Percentiles rank a stretch among this genome's conserved stretches.
phyloP scores from a whole-genome alignment of 2,888 invertebrate species.

The Tenodera sinensis region DNA sequence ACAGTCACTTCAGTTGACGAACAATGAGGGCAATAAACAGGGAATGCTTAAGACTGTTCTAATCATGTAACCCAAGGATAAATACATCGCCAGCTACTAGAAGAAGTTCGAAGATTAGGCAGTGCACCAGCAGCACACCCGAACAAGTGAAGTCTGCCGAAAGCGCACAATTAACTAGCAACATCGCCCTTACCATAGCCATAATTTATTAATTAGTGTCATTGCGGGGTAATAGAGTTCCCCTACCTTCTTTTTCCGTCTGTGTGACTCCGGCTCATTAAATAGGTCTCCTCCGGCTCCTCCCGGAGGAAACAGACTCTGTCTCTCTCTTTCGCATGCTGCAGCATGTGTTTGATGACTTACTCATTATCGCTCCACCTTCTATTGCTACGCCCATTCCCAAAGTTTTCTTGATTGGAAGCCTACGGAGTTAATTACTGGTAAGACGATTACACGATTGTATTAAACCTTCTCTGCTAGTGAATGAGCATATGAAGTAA shows the following conservation, averaged over 20 bases:
- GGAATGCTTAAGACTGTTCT: too few relatives aligned
- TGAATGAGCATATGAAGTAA: too few relatives aligned
- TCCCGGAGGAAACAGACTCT: background rate
- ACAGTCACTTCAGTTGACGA: too few relatives aligned
- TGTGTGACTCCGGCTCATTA: background rate
- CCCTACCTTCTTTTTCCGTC: background rate
- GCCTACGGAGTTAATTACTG: background rate
- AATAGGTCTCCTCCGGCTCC: background rate
- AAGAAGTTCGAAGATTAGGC: background rate
- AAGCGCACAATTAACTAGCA: background rate
- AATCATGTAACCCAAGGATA: too few relatives aligned
- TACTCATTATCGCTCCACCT: background rate
- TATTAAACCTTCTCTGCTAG: too few relatives aligned
- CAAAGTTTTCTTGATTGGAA: background rate
- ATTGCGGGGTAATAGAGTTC: conserved; percentile 9
- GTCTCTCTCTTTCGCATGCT: too few relatives aligned
- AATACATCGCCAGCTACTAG: too few relatives aligned
- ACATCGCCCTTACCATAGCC: conserved; percentile 6
- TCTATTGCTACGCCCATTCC: background rate
- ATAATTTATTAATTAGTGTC: conserved; percentile 29
- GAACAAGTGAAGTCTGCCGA: background rate
- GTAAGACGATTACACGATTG: background rate
- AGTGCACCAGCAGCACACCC: background rate
- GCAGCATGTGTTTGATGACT: background rate
- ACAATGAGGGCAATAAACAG: too few relatives aligned